Base-by-base conservation (phyloP, 92 coral and sea anemone genomes). In the Desmophyllum pertusum region DNA sequence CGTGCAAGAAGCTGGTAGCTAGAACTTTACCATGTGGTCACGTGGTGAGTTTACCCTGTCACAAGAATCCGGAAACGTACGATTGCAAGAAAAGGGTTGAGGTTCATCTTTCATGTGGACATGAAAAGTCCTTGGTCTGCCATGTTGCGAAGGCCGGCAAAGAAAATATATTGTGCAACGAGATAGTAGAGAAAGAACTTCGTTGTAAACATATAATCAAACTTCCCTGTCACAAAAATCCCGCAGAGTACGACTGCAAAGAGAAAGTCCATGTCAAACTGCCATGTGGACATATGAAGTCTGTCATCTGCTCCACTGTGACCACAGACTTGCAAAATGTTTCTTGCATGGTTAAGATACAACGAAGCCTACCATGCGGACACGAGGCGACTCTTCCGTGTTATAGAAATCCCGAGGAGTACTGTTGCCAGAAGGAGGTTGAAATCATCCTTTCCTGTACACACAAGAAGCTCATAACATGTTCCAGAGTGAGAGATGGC, bases 1-100 rank as follows among this genome's bases (percentile, higher is more conserved):
- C 71, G 11, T 87, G 90, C 48, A 66, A 64, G 41, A 72, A 21
- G 27, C 57, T 30, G 8, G 81, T 88, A 75, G 52, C 40, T 3
- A 89, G 37, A 45, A 64, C 39, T 18, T 83, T 93, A 31, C 67
- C 79, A 36, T 93, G 94, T 72, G 88, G 89, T 55, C 97, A 93
- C 77, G 75, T 35, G 33, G 78, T 61, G 64, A 69, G 40, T 48
- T 45, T 71, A 31, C 40, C 50, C 3, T 83, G 86, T 52, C 79
- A 83, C 73, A 38, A 40, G 50, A n/a, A 57, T 35, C 29, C 25
- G 13, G 42, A 30, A 57, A 10, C 27, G 27, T 10, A 50, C 23
- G 40, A 71, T 37, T 72, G 86, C 63, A 10, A 55, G 23, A 4
- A 71, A 42, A 18, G 0, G 27, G 73, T 73, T 31, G 45, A 73